These are phyloP conservation scores for Philereme vetulata DNA, from an alignment of 2,888 invertebrate species.

Conservation along the genomic window DNA sequence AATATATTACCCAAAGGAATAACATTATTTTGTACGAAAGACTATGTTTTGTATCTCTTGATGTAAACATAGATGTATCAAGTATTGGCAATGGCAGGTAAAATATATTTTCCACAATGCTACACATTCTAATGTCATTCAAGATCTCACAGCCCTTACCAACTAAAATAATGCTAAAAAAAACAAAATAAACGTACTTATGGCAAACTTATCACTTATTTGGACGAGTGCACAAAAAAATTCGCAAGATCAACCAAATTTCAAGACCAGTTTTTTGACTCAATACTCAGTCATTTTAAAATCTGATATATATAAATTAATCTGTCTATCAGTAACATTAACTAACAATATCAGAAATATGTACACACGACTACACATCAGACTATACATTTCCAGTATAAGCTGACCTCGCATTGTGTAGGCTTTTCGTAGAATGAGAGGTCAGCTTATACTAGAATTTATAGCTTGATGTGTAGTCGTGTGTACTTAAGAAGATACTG, in stretches of 20 bases:
- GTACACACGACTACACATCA: no score
- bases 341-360: not conserved
- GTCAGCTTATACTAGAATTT: no score
- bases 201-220: slow-evolving; percentile 47
- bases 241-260: slow-evolving; percentile 6
- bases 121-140: slow-evolving; percentile 18
- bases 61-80: no score
- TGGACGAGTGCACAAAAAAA: slow-evolving; percentile 35
- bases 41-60: no score
- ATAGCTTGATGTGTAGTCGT: no score
- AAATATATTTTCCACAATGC: no score
- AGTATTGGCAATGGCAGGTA: no score
- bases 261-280: not conserved
- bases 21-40: no score
- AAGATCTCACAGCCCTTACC: slow-evolving; percentile 65
- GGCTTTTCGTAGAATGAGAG: no score
- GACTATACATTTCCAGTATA: no score
- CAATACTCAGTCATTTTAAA: not conserved
- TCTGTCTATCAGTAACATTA: not conserved
- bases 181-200: slow-evolving; percentile 46
- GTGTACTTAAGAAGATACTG: not conserved
- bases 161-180: slow-evolving; percentile 55
- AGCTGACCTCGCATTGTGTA: no score
- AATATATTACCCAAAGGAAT: no score
- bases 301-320: not conserved